Conservation (phyloP, 2,888 invertebrate genomes). For the Ectropis crepuscularia region DNA sequence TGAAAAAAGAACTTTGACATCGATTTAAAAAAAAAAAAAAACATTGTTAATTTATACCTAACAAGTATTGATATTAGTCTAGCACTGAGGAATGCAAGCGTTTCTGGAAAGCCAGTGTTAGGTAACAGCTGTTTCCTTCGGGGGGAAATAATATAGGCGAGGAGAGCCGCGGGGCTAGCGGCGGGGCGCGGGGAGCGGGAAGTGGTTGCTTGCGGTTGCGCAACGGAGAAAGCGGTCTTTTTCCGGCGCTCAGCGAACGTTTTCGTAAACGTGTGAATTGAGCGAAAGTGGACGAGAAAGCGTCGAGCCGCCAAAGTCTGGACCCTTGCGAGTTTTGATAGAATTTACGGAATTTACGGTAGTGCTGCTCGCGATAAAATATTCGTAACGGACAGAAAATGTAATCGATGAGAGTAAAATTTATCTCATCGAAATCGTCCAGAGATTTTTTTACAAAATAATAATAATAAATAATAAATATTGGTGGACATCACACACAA, state of each 20-base stretch:
- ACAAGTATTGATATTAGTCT: too few species aligned
- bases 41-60: too few species aligned
- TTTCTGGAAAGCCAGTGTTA: constrained; percentile 67
- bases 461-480: too few species aligned
- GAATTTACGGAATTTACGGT: too few species aligned
- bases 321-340: background rate
- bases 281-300: constrained; percentile 81
- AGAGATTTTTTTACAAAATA: too few species aligned
- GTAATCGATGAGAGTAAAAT: too few species aligned
- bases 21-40: too few species aligned
- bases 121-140: constrained; percentile 75
- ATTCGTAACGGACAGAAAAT: too few species aligned
- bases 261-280: constrained; percentile 83
- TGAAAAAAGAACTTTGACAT: too few species aligned
- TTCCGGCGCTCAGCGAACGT: constrained; percentile 79
- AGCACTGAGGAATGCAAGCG: constrained; percentile 42
- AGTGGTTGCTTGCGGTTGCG: constrained; percentile 72
- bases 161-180: constrained; percentile 51
- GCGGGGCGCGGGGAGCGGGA: constrained; percentile 59
- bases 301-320: constrained; percentile 34
- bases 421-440: too few species aligned
- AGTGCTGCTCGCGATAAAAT: too few species aligned
- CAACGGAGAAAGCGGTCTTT: constrained; percentile 79
- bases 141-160: constrained; percentile 79
- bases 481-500: too few species aligned